These are phyloP conservation scores for Synergus umbraculus DNA, from an alignment of 2,888 invertebrate genomes.

Conservation along the genomic window DNA sequence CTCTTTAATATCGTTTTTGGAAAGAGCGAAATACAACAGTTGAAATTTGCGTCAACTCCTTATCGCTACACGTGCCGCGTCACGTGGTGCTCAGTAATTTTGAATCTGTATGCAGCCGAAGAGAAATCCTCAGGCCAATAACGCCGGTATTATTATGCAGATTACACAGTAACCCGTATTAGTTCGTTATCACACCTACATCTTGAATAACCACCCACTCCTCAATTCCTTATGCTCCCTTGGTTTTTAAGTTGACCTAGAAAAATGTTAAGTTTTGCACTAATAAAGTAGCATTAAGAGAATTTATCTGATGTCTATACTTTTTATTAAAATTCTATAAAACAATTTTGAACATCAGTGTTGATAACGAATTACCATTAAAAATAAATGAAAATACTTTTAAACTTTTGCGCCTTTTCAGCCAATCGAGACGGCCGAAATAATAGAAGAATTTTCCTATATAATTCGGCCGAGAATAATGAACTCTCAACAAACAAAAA, in stretches of 20 bases:
- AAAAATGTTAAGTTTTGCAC: neutral
- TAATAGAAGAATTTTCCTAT: neutral
- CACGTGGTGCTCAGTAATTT: slow-evolving; percentile 51
- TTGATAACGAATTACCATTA: no score
- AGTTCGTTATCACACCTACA: slow-evolving; percentile 74
- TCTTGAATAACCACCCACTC: slow-evolving; percentile 65
- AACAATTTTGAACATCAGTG: no score
- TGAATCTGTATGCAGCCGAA: slow-evolving; percentile 73
- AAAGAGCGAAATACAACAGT: neutral
- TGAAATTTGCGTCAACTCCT: slow-evolving; percentile 20
- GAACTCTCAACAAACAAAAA: neutral
- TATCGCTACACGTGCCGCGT: slow-evolving; percentile 55
- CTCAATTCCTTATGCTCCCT: slow-evolving; percentile 37
- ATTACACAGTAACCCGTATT: slow-evolving; percentile 75
- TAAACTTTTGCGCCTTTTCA: no score
- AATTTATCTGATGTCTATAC: no score
- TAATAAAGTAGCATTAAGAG: no score
- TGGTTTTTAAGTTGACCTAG: neutral
- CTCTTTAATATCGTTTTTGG: neutral
- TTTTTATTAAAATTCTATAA: no score
- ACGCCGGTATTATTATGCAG: slow-evolving; percentile 75
- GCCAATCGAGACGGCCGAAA: no score
- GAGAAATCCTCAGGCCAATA: slow-evolving; percentile 73
- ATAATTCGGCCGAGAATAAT: neutral
- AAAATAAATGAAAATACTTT: no score